These are phyloP conservation scores for Heliconius charithonia DNA, from an alignment of 2,888 invertebrate species.

Conservation along the genomic window DNA sequence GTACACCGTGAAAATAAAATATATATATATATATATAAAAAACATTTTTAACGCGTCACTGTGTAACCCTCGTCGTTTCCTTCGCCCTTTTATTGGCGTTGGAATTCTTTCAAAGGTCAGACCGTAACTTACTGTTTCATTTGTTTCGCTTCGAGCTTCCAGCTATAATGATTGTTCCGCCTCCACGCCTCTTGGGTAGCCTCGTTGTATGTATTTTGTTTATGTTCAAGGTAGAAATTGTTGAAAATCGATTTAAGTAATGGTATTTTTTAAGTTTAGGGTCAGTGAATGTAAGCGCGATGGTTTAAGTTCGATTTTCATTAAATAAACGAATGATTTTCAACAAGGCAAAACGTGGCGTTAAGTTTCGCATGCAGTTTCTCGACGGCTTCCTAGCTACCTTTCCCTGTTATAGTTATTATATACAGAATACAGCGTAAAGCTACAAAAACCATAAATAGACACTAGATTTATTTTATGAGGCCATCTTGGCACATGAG, in stretches of 20 bases:
- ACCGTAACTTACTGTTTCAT: conserved; percentile 55
- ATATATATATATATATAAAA: neutral
- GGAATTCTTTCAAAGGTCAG: conserved; percentile 70
- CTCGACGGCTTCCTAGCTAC: too few species aligned
- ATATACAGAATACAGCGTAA: too few species aligned
- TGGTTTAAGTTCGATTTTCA: neutral
- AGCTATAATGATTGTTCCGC: conserved; percentile 17
- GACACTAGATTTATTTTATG: too few species aligned
- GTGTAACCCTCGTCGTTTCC: conserved; percentile 57
- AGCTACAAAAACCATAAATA: too few species aligned
- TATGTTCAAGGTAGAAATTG: neutral
- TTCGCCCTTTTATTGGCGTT: conserved; percentile 68
- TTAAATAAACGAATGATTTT: neutral
- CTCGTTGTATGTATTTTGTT: neutral
- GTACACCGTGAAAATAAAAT: neutral
- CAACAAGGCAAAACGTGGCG: too few species aligned
- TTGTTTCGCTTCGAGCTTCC: conserved; percentile 25
- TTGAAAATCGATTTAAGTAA: neutral
- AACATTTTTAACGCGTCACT: conserved; percentile 43
- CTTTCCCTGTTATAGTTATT: too few species aligned
- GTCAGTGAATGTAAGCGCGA: neutral
- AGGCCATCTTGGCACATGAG: too few species aligned
- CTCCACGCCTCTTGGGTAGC: conserved; percentile 17
- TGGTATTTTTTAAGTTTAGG: neutral
- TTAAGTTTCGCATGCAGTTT: too few species aligned